Conservation (phyloP, 1,140 invertebrate genomes). For the Drosophila sechellia region DNA sequence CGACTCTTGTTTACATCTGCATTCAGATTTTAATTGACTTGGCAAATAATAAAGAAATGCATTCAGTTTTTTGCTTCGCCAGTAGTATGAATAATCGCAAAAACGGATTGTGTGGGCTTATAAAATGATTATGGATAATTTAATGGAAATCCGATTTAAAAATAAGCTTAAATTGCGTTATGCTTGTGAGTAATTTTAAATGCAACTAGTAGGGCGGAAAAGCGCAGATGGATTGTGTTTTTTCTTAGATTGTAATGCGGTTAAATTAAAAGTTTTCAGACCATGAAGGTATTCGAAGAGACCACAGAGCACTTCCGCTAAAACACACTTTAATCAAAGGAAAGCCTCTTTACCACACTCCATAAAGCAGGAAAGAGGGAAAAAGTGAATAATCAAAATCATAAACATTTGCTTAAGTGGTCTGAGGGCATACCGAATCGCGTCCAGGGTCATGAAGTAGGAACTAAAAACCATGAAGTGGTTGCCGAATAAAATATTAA, state of each 20-base stretch:
- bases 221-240: no score
- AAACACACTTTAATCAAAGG: constrained; percentile 19
- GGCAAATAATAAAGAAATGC: constrained; percentile 48
- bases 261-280: no score
- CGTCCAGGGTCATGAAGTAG: constrained; percentile 35
- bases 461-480: constrained; percentile 62
- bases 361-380: constrained; percentile 25
- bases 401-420: constrained; percentile 52
- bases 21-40: constrained; percentile 74
- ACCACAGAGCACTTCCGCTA: not conserved
- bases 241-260: no score
- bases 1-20: constrained; percentile 61
- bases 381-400: constrained; percentile 22
- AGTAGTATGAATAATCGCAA: constrained; percentile 2
- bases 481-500: constrained; percentile 56
- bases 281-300: no score
- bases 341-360: constrained; percentile 31
- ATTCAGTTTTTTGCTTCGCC: constrained; percentile 3
- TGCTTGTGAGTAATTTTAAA: not conserved
- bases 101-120: not conserved
- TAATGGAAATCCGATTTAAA: not conserved
- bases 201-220: no score
- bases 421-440: constrained; percentile 18
- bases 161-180: constrained; percentile 1
- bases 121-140: constrained; percentile 7